phyloP scores from a whole-genome alignment of 2,113 vertebrate genomes.

The Antigone vipio region DNA sequence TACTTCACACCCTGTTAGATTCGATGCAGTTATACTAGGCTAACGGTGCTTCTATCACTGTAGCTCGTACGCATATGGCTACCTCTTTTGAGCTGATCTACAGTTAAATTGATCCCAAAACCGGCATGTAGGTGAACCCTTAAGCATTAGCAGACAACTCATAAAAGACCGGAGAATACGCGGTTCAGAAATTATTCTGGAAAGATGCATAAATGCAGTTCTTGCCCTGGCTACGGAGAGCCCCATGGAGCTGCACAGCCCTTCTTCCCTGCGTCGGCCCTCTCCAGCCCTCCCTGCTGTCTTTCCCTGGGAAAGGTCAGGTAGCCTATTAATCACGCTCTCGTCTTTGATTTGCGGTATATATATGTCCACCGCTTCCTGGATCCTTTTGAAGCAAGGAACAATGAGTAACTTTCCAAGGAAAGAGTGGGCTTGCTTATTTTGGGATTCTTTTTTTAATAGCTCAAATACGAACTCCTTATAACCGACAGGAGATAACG shows the following conservation, averaged over 20 bases:
- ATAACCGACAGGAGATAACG: neutral
- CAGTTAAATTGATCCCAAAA: neutral
- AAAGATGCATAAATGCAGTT: neutral
- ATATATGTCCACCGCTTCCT: neutral
- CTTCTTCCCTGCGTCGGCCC: fast-evolving
- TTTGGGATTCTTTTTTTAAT: neutral
- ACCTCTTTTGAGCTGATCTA: neutral
- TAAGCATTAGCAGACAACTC: neutral
- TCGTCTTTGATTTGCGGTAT: neutral
- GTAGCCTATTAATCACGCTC: neutral
- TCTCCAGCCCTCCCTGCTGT: neutral
- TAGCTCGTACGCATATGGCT: neutral
- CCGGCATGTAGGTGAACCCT: neutral
- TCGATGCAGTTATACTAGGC: neutral
- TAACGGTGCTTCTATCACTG: neutral
- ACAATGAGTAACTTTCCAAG: neutral
- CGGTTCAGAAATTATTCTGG: neutral
- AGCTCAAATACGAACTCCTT: neutral
- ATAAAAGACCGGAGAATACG: neutral
- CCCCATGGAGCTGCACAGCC: fast-evolving
- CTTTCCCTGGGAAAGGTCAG: neutral
- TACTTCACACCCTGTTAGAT: neutral
- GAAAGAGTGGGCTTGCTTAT: neutral
- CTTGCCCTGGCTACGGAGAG: fast-evolving
- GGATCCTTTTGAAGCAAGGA: neutral